These are phyloP conservation scores for Cebus imitator DNA, from an alignment of 2,113 vertebrate genomes.

Conservation along the genomic window DNA sequence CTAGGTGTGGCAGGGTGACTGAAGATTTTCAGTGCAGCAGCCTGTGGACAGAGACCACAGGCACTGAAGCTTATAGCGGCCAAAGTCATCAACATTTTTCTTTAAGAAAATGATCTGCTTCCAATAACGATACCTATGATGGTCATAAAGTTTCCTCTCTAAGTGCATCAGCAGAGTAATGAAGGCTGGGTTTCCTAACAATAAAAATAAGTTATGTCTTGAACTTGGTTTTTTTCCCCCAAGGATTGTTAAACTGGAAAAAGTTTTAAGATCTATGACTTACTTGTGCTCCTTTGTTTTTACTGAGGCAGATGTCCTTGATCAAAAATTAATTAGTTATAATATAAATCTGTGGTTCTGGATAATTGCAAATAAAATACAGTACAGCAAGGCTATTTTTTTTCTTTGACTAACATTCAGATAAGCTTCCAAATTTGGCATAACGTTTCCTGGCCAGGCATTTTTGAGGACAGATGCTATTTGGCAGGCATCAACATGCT, in stretches of 20 bases:
- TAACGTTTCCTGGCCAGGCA: not conserved
- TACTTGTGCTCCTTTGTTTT: slow-evolving; percentile 57
- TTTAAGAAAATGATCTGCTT: slow-evolving; percentile 31
- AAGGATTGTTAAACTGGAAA: slow-evolving; percentile 7
- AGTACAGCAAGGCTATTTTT: not conserved
- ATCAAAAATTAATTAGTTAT: slow-evolving; percentile 62
- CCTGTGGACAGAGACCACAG: not conserved
- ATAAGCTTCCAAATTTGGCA: slow-evolving; percentile 46
- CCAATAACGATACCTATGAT: not conserved
- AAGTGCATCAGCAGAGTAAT: not conserved
- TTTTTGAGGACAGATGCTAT: slow-evolving; percentile 61
- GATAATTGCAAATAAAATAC: slow-evolving; percentile 51
- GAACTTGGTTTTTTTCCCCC: not conserved
- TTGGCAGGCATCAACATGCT: slow-evolving; percentile 13
- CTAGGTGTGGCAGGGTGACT: not conserved
- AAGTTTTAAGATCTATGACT: not conserved
- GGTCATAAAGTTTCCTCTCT: slow-evolving; percentile 14
- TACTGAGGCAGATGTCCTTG: slow-evolving; percentile 56
- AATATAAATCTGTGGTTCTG: slow-evolving; percentile 33
- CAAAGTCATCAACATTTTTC: not conserved
- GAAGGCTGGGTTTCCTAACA: not conserved
- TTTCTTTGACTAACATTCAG: slow-evolving; percentile 55
- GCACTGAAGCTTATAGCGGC: not conserved
- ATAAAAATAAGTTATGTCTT: slow-evolving; percentile 42
- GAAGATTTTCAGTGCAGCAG: not conserved